A percentile compares a stretch with the other conserved stretches of the same genome.
Conservation (phyloP, 2,797 vertebrate species). For the Mus caroli region DNA sequence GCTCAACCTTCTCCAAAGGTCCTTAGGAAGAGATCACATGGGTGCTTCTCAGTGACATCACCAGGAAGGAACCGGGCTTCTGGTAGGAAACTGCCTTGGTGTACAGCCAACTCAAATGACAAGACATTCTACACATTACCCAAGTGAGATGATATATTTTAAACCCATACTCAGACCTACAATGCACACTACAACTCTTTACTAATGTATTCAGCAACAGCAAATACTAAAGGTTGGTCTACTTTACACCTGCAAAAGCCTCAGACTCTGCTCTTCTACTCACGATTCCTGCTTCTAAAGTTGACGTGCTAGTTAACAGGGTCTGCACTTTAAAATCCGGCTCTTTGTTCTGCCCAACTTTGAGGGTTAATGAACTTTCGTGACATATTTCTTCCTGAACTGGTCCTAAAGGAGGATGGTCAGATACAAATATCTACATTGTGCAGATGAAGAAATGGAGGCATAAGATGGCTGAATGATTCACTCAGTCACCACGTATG, state of each 20-base stretch:
- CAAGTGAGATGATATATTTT: background rate
- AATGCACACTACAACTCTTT: background rate
- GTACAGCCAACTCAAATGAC: background rate
- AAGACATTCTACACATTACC: background rate
- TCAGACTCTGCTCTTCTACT: background rate
- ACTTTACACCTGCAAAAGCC: background rate
- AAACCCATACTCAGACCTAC: background rate
- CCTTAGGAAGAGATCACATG: background rate
- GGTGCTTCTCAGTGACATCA: background rate
- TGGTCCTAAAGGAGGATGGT: background rate
- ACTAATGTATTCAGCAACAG: background rate
- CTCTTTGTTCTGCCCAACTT: background rate
- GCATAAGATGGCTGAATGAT: background rate
- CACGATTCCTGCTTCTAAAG: background rate
- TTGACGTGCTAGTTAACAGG: background rate
- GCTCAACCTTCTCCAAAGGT: background rate
- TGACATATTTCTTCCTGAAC: background rate
- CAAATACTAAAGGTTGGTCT: background rate
- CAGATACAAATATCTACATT: background rate
- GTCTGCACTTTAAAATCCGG: background rate
- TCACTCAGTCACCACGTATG: background rate
- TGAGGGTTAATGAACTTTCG: background rate
- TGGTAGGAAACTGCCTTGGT: fast-evolving
- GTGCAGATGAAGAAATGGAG: background rate
- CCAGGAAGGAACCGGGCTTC: background rate